These are phyloP conservation scores for Polyommatus icarus DNA, from an alignment of 2,888 invertebrate species.

Conservation along the genomic window DNA sequence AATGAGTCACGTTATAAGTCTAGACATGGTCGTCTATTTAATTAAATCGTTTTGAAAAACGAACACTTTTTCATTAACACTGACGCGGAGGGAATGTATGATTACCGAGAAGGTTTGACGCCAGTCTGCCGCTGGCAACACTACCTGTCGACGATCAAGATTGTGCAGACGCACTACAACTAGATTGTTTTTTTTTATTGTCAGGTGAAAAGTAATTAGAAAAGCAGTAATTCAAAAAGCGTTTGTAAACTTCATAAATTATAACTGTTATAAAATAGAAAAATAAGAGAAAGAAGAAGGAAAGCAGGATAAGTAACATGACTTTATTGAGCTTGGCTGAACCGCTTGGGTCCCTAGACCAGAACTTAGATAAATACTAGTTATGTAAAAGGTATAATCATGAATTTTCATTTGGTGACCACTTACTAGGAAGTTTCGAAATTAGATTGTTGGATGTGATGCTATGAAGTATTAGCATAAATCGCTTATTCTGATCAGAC, in stretches of 20 bases:
- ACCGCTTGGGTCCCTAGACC: not conserved
- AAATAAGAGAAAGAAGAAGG: not conserved
- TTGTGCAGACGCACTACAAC: not conserved
- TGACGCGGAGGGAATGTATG: conserved; percentile 18
- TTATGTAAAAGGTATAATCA: not conserved
- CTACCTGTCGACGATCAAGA: not conserved
- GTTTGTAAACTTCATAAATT: too few species aligned
- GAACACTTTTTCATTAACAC: conserved; percentile 25
- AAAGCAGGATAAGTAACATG: too few species aligned
- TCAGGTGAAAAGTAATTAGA: not conserved
- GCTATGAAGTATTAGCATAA: not conserved
- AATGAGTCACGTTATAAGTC: conserved; percentile 28
- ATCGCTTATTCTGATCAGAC: conserved; percentile 2
- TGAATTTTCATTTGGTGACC: not conserved
- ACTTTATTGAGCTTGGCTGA: not conserved
- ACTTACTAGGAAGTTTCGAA: not conserved
- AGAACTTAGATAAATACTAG: not conserved
- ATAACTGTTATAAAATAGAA: not conserved
- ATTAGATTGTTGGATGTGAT: not conserved
- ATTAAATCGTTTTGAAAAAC: conserved; percentile 30
- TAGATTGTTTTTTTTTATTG: not conserved
- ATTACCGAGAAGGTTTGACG: conserved; percentile 24
- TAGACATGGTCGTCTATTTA: conserved; percentile 20
- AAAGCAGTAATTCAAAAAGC: not conserved
- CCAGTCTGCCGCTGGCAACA: not conserved